phyloP scores from a whole-genome alignment of 2,113 vertebrate species.

The Corythaeola cristata region DNA sequence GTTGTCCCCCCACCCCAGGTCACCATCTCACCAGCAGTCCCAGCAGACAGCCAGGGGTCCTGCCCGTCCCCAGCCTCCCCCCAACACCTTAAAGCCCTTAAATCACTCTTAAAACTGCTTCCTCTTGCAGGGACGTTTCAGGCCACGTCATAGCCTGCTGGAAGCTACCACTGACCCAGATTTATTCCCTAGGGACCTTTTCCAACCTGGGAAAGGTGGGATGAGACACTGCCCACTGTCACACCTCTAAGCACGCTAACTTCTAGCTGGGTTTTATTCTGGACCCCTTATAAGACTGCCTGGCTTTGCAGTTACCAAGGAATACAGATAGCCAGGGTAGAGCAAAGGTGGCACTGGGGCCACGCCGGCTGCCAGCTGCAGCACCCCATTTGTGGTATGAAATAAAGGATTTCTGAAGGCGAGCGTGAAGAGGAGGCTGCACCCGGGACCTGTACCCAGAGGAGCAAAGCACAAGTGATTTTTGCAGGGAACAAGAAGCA shows the following conservation, averaged over 20 bases:
- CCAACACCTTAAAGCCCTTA: neutral
- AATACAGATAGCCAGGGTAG: neutral
- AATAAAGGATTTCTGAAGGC: neutral
- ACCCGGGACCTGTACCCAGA: neutral
- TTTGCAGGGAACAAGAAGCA: neutral
- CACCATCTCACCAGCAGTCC: neutral
- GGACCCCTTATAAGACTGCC: neutral
- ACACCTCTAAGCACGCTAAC: neutral
- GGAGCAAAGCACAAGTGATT: neutral
- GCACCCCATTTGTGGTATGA: neutral
- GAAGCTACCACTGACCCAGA: neutral
- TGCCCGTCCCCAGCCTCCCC: neutral
- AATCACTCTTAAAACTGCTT: neutral
- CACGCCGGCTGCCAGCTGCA: fast-evolving
- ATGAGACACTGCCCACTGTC: neutral
- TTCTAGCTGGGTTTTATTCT: neutral
- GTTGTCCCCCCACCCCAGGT: fast-evolving
- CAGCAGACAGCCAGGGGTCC: fast-evolving
- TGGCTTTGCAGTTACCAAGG: neutral
- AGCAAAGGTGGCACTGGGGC: neutral
- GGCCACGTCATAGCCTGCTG: neutral
- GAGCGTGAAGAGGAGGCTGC: neutral
- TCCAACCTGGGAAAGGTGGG: neutral
- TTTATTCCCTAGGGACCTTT: neutral
- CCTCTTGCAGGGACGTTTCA: neutral